Percentiles rank a stretch among this genome's conserved stretches.
phyloP scores from a whole-genome alignment of 2,888 invertebrate genomes.

The Epinotia demarniana region DNA sequence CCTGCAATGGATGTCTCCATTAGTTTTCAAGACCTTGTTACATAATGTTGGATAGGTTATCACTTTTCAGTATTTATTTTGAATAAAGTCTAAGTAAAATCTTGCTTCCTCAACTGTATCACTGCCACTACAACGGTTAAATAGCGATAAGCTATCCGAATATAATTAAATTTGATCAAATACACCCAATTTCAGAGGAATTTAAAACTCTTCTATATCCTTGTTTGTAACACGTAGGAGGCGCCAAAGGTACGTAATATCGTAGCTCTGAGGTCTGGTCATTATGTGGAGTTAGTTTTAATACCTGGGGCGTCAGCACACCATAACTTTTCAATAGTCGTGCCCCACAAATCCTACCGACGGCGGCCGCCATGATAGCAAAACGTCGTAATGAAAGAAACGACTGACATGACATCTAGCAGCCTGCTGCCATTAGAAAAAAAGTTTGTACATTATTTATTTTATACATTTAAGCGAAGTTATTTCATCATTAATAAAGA shows the following conservation, averaged over 20 bases:
- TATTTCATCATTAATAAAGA: neutral
- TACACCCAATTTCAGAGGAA: conserved; percentile 63
- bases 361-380: conserved; percentile 94
- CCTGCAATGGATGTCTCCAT: conserved; percentile 84
- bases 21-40: conserved; percentile 79
- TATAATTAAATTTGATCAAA: conserved; percentile 62
- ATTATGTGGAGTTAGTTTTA: conserved; percentile 62
- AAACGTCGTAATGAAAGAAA: conserved; percentile 80
- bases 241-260: conserved; percentile 52
- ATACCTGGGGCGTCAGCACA: conserved; percentile 90
- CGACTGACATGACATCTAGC: conserved; percentile 76
- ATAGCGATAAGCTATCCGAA: conserved; percentile 50
- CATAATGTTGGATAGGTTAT: conserved; percentile 83
- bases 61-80: conserved; percentile 64
- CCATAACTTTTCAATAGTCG: conserved; percentile 91
- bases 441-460: neutral
- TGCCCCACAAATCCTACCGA: conserved; percentile 94
- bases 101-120: conserved; percentile 46
- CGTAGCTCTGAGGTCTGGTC: conserved; percentile 51
- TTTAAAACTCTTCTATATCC: conserved; percentile 55
- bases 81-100: conserved; percentile 51
- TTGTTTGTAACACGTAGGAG: conserved; percentile 58
- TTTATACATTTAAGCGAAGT: too few relatives aligned
- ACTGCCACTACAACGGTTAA: conserved; percentile 54
- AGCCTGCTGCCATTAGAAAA: conserved; percentile 46